These are phyloP conservation scores for Glossophaga mutica DNA, from an alignment of 2,797 vertebrate species.

Conservation along the genomic window DNA sequence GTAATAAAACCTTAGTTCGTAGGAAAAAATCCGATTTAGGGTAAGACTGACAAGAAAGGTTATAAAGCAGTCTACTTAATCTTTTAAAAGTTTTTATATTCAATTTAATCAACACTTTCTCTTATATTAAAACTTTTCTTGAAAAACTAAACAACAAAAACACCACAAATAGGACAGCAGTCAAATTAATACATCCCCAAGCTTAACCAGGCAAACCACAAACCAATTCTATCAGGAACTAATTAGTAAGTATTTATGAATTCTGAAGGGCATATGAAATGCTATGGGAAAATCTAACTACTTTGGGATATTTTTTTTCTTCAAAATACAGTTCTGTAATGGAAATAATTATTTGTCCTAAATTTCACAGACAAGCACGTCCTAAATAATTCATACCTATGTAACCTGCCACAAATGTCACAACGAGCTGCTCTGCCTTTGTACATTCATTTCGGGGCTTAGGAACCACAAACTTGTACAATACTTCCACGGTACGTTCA, in stretches of 20 bases:
- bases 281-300: background rate
- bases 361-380: background rate
- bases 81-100: background rate
- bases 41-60: background rate
- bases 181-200: background rate
- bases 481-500: constrained; percentile 95
- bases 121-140: background rate
- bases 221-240: background rate
- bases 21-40: background rate
- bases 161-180: background rate
- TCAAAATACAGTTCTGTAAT: background rate
- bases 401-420: constrained; percentile 97
- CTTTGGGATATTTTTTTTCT: background rate
- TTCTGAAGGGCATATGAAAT: background rate
- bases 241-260: background rate
- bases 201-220: background rate
- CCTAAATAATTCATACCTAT: constrained; percentile 89
- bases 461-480: constrained; percentile 95
- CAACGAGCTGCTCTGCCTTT: constrained; percentile 93
- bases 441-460: constrained; percentile 95
- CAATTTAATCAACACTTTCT: background rate
- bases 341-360: background rate
- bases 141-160: background rate
- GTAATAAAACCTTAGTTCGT: background rate
- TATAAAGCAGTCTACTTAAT: background rate